Percentiles rank a stretch among this genome's conserved stretches.
Conservation (phyloP, 1,140 invertebrate genomes). For the Cyclina sinensis region DNA sequence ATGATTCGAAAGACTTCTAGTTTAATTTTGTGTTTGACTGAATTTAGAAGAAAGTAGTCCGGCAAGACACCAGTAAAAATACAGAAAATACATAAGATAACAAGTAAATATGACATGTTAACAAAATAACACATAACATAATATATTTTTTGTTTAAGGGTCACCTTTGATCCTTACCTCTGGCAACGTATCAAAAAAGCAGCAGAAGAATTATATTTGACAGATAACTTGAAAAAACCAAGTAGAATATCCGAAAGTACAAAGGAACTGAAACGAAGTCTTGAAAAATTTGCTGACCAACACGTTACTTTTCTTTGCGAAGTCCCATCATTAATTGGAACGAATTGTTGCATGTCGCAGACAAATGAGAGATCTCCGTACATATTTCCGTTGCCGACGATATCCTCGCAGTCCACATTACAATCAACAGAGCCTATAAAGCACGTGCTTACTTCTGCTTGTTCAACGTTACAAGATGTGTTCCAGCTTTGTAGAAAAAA, state of each 20-base stretch:
- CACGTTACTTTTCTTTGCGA: neutral
- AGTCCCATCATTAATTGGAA: neutral
- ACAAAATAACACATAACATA: neutral
- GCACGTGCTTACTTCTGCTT: neutral
- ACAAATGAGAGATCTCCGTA: neutral
- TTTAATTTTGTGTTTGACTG: neutral
- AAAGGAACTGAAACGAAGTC: neutral
- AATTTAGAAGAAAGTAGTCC: too few relatives aligned
- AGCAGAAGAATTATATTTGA: neutral
- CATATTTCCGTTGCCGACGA: neutral
- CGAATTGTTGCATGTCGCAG: neutral
- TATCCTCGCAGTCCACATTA: neutral
- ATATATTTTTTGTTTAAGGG: constrained; percentile 3
- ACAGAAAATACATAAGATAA: too few relatives aligned
- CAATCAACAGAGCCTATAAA: neutral
- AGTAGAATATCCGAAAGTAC: neutral
- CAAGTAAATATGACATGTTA: neutral
- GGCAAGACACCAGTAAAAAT: too few relatives aligned
- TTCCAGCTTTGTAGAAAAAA: neutral
- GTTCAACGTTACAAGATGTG: neutral
- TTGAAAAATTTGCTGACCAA: neutral
- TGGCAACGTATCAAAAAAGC: neutral
- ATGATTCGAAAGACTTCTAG: neutral
- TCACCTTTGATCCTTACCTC: neutral
- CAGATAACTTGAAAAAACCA: neutral